Percentiles rank a stretch among this genome's conserved stretches.
Evolutionary conservation across 2,888 invertebrate species (phyloP).

Genomic region (Leucoptera coffeella): DNA sequence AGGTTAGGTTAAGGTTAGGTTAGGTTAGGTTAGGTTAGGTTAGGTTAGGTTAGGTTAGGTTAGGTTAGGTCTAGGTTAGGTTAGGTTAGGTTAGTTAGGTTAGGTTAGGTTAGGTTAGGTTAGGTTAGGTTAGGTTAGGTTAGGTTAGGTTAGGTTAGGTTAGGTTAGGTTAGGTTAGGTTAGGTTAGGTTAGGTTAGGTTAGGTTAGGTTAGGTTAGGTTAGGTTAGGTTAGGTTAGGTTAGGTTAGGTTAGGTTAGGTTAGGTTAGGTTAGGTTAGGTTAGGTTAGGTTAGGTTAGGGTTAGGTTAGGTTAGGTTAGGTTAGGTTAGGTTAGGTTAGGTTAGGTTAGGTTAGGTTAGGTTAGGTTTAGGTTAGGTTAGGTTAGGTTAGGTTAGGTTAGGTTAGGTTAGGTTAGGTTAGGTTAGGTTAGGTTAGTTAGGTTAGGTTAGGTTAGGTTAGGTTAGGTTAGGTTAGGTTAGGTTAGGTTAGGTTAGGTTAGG

Average conservation of each 20-base stretch:
- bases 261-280: not conserved
- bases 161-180: not conserved
- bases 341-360: not conserved
- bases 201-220: not conserved
- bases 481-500: conserved; percentile 7
- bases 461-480: conserved; percentile 6
- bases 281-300: too few relatives aligned
- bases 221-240: not conserved
- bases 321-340: not conserved
- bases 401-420: not conserved
- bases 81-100: conserved; percentile 4
- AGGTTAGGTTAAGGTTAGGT: too few relatives aligned
- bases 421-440: too few relatives aligned
- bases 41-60: conserved; percentile 4
- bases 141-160: not conserved
- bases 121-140: not conserved
- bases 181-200: not conserved
- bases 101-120: not conserved
- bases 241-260: too few relatives aligned
- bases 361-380: too few relatives aligned
- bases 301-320: too few relatives aligned
- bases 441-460: too few relatives aligned
- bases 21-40: conserved; percentile 1
- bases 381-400: too few relatives aligned
- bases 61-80: too few relatives aligned